phyloP scores from a whole-genome alignment of 2,113 vertebrate species.

The Melanostigma gelatinosum region DNA sequence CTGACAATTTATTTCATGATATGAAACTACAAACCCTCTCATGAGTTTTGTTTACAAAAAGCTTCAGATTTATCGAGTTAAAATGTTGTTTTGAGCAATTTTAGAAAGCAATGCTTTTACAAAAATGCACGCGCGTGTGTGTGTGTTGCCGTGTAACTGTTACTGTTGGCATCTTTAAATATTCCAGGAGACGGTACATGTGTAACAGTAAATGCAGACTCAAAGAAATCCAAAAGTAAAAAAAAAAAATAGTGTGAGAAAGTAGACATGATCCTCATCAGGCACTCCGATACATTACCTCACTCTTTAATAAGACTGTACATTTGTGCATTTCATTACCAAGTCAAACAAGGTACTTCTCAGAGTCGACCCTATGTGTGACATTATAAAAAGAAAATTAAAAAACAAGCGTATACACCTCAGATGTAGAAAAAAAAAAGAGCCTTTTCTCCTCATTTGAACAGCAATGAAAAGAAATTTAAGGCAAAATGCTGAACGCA shows the following conservation, averaged over 20 bases:
- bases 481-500: slow-evolving; percentile 97
- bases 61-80: slow-evolving; percentile 3
- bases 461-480: slow-evolving; percentile 93
- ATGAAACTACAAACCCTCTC: slow-evolving; percentile 9
- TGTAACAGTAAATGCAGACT: slow-evolving; percentile 29
- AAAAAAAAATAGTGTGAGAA: slow-evolving; percentile 58
- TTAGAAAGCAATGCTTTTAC: slow-evolving; percentile 35
- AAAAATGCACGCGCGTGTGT: slow-evolving; percentile 27
- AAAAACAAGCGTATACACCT: slow-evolving; percentile 86
- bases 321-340: slow-evolving; percentile 75
- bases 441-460: slow-evolving; percentile 86
- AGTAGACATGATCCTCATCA: slow-evolving; percentile 58
- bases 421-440: slow-evolving; percentile 84
- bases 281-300: slow-evolving; percentile 71
- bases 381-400: slow-evolving; percentile 45
- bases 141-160: background rate
- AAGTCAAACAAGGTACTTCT: slow-evolving; percentile 67
- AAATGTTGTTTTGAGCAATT: slow-evolving; percentile 33
- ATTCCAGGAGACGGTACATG: slow-evolving; percentile 30
- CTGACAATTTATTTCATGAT: slow-evolving; percentile 1
- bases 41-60: slow-evolving; percentile 34
- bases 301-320: slow-evolving; percentile 73
- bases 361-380: slow-evolving; percentile 56
- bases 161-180: slow-evolving; percentile 48
- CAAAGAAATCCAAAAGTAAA: slow-evolving; percentile 22